Evolutionary conservation across 2,113 vertebrate species (phyloP), one percentile per base, ranked within the genome.

Genomic region (Lates calcarifer): DNA sequence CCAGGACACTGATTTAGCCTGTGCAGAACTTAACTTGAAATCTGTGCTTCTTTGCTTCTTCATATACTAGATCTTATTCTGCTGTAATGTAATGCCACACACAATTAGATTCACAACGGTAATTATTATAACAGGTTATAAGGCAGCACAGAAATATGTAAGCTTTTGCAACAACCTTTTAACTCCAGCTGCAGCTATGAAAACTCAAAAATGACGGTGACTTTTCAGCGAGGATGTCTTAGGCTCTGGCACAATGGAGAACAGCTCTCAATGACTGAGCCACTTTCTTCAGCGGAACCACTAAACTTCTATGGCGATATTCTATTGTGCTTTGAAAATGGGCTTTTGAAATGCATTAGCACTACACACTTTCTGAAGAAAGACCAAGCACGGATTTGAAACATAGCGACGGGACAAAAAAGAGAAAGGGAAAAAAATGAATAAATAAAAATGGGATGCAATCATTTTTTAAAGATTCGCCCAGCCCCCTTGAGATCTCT

Each of bases 291-390:
- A 91, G 89, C 83, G 74, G 86, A 92, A 88, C 91, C 74, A 60
- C 94, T 93, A 93, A 95, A 94, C 92, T 94, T 94, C 85, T 92
- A 82, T 82, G 86, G 81, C 74, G 80, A 92, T 92, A 90, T 92
- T 91, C 87, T 47, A 91, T 94, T 95, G 92, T 94, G 87, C 91
- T 90, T 87, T 88, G 83, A 92, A 93, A 95, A 92, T 85, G 81
- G 80, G 89, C 89, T 87, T 92, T 94, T 91, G 88, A 94, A 94
- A 94, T 91, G 94, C 91, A 93, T 94, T 94, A 92, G 88, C 87
- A 83, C 84, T 86, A 94, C 91, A 94, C 87, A 91, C 90, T 94
- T 78, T 87, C 85, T 82, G 90, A 95, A 95, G 90, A 95, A 94
- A 95, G 91, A 90, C 82, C 83, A 47, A 93, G 92, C 91, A 90